Conservation (phyloP, 37 sponge, comb jelly and placozoan genomes). For the Aplysina aerophoba region DNA sequence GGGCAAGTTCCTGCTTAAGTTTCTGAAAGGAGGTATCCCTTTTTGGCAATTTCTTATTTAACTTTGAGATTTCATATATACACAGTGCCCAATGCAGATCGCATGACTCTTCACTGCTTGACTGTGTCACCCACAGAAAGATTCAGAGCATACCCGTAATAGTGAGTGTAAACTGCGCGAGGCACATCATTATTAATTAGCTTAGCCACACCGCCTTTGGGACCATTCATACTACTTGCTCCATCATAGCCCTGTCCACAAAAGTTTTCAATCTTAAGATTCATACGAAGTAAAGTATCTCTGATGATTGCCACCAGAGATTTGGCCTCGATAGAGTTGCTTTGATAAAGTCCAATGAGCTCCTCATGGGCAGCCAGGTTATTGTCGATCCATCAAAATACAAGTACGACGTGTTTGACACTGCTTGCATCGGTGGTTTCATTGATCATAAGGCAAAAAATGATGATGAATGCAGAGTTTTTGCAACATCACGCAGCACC, state of each 20-base stretch:
- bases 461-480: background rate
- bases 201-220: constrained; percentile 54
- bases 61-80: constrained; percentile 60
- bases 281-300: constrained; percentile 51
- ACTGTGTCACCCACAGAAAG: constrained; percentile 53
- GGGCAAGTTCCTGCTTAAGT: constrained; percentile 33
- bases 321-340: constrained; percentile 28
- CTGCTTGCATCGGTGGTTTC: constrained; percentile 52
- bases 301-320: constrained; percentile 39
- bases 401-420: constrained; percentile 55
- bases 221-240: constrained; percentile 62
- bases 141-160: constrained; percentile 64
- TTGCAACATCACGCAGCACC: constrained; percentile 36
- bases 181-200: constrained; percentile 44
- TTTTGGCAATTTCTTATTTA: constrained; percentile 68
- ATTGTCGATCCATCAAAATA: constrained; percentile 55
- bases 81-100: constrained; percentile 49
- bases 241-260: constrained; percentile 62
- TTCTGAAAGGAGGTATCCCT: constrained; percentile 53
- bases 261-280: constrained; percentile 44
- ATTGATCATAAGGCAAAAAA: constrained; percentile 55
- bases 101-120: constrained; percentile 38
- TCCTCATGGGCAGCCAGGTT: constrained; percentile 50
- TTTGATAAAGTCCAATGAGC: constrained; percentile 46
- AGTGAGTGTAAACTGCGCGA: constrained; percentile 57